Evolutionary conservation across 2,113 vertebrate species (phyloP).

Genomic region (Shinisaurus crocodilurus): DNA sequence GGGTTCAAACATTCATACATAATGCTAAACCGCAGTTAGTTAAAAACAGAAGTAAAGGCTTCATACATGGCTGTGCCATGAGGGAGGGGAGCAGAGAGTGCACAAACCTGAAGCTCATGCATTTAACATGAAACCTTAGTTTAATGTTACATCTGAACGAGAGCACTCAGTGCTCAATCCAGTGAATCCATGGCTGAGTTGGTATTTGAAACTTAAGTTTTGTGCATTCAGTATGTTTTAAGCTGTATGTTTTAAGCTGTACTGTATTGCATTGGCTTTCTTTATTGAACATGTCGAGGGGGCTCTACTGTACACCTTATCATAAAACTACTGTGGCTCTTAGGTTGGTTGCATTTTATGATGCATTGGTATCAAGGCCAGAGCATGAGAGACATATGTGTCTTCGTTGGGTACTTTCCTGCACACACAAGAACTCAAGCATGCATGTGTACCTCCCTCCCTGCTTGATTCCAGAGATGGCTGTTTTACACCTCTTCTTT

Average conservation of each 20-base stretch:
- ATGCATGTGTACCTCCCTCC: neutral
- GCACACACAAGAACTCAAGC: neutral
- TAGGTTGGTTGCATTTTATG: neutral
- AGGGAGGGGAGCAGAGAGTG: neutral
- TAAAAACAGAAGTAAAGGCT: neutral
- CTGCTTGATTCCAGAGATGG: neutral
- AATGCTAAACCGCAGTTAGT: neutral
- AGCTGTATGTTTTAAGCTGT: neutral
- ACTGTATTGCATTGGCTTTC: neutral
- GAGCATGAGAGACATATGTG: neutral
- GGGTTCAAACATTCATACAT: too few relatives aligned
- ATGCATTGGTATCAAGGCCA: neutral
- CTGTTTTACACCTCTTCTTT: neutral
- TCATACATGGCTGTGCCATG: neutral
- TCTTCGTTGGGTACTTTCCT: neutral
- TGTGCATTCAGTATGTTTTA: neutral
- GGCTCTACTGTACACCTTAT: too few relatives aligned
- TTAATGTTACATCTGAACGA: neutral
- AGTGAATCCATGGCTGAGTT: neutral
- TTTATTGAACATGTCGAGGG: fast-evolving
- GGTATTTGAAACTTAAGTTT: neutral
- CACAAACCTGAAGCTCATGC: neutral
- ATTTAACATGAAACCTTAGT: neutral
- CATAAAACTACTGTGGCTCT: neutral
- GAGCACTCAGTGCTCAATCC: neutral